Percentiles rank a stretch among this genome's conserved stretches.
These are phyloP conservation scores for Cacoxenus indagator DNA, from an alignment of 2,888 invertebrate genomes.

Conservation along the genomic window DNA sequence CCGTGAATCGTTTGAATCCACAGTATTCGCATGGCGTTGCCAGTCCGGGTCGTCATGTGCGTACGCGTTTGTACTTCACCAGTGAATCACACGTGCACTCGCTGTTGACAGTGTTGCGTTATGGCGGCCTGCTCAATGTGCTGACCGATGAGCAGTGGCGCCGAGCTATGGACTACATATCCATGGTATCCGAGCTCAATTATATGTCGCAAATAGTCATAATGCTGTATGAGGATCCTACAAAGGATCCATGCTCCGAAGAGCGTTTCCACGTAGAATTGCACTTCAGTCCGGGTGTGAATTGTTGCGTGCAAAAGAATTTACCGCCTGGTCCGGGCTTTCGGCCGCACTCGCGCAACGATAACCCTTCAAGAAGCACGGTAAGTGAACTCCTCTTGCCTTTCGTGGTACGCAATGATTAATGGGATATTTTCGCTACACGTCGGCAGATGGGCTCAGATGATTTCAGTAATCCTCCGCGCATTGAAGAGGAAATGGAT, in stretches of 20 bases:
- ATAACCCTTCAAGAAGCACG: conserved; percentile 76
- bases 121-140: conserved; percentile 90
- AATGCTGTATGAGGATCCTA: conserved; percentile 99
- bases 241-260: conserved; percentile 91
- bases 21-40: conserved; percentile 98
- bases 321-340: conserved; percentile 93
- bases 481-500: conserved; percentile 83
- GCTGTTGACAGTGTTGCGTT: conserved; percentile 92
- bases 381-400: conserved; percentile 72
- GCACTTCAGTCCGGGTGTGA: conserved; percentile 98
- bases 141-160: conserved; percentile 97
- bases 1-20: conserved; percentile 95
- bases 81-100: conserved; percentile 99
- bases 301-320: conserved; percentile 96
- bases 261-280: conserved; percentile 98
- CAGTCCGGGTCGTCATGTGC: conserved; percentile 96
- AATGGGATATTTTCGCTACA: neutral
- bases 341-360: conserved; percentile 90
- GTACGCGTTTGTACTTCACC: conserved; percentile 99
- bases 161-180: conserved; percentile 98
- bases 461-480: conserved; percentile 71
- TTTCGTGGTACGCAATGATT: neutral
- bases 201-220: conserved; percentile 99
- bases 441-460: neutral
- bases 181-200: conserved; percentile 97